These are phyloP conservation scores for Platorchestia sp. DNA, from an alignment of 1,140 invertebrate genomes.

Conservation along the genomic window DNA sequence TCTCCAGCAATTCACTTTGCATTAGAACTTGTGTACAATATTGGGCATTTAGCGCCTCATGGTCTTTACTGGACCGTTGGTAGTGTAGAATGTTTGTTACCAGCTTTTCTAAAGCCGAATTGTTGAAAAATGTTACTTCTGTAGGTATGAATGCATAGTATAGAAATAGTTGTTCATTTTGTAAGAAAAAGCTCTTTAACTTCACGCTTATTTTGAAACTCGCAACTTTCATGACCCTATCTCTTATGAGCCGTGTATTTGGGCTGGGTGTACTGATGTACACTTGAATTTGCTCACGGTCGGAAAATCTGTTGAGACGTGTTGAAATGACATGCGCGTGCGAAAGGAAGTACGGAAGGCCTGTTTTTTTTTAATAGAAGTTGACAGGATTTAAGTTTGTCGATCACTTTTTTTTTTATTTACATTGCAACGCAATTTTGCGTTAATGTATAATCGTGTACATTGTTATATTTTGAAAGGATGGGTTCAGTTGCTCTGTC, in stretches of 20 bases:
- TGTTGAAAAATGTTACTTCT: conserved; percentile 2
- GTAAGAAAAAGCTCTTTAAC: not conserved
- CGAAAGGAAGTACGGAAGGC: not conserved
- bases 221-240: not conserved
- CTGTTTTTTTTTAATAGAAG: not conserved
- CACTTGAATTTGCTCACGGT: not conserved
- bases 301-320: not conserved
- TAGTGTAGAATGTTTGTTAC: not conserved
- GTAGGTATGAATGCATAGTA: not conserved
- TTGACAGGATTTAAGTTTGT: not conserved
- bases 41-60: not conserved
- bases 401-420: not conserved
- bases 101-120: not conserved
- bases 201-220: not conserved
- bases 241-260: not conserved
- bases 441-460: not conserved
- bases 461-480: not conserved
- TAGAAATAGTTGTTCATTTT: not conserved
- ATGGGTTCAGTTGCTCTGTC: not conserved
- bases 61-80: not conserved
- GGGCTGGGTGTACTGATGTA: not conserved
- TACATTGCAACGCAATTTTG: too few relatives aligned
- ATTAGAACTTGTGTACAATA: not conserved
- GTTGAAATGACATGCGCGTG: not conserved
- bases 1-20: not conserved